These are phyloP conservation scores for Pegoplata infirma DNA, from an alignment of 2,888 invertebrate species.

Conservation along the genomic window DNA sequence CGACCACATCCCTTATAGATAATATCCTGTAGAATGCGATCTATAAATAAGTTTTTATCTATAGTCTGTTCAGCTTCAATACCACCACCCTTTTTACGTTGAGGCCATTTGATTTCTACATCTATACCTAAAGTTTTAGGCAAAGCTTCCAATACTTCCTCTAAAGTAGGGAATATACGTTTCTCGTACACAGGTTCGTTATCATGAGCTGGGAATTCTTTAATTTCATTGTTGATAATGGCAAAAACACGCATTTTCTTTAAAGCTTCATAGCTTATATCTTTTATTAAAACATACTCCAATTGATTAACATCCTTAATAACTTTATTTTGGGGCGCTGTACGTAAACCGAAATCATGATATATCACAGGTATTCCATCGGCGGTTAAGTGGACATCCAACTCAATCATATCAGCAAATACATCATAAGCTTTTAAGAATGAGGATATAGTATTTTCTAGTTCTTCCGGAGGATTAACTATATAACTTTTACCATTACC, in stretches of 20 bases:
- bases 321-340: conserved; percentile 82
- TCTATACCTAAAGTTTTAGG: conserved; percentile 96
- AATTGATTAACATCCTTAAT: conserved; percentile 89
- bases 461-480: conserved; percentile 83
- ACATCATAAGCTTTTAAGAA: conserved; percentile 92
- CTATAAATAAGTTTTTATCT: conserved; percentile 95
- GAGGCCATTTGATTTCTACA: conserved; percentile 98
- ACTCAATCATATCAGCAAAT: conserved; percentile 98
- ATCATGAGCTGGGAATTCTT: conserved; percentile 84
- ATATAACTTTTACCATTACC: conserved; percentile 94
- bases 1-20: conserved; percentile 88
- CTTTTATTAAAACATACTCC: conserved; percentile 95
- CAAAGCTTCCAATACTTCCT: conserved; percentile 88
- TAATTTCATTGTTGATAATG: conserved; percentile 84
- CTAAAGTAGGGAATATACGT: conserved; percentile 95
- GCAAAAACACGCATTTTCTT: conserved; percentile 93
- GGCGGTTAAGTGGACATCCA: conserved; percentile 98
- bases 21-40: conserved; percentile 89
- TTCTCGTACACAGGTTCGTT: conserved; percentile 89
- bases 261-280: conserved; percentile 92
- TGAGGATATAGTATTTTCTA: conserved; percentile 96
- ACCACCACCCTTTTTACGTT: conserved; percentile 89
- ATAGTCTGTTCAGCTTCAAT: conserved; percentile 89
- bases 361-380: conserved; percentile 97
- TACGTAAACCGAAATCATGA: conserved; percentile 92